phyloP scores from a whole-genome alignment of 2,888 invertebrate species.

The Bellardia bayeri region DNA sequence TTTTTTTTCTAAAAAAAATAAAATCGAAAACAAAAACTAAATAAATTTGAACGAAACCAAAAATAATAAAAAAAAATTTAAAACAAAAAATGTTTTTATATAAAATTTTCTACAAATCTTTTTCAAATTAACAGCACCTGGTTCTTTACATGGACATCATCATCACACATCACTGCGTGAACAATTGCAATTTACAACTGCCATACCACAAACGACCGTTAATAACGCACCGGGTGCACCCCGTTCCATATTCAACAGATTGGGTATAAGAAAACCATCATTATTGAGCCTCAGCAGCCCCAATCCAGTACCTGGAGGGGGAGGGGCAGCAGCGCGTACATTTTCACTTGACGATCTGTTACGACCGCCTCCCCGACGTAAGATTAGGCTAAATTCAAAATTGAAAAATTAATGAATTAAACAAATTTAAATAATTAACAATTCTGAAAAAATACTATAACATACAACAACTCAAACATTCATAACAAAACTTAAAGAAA shows the following conservation, averaged over 20 bases:
- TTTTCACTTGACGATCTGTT: slow-evolving; percentile 95
- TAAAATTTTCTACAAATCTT: slow-evolving; percentile 40
- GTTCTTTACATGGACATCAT: slow-evolving; percentile 81
- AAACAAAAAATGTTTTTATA: slow-evolving; percentile 37
- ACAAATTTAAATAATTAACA: slow-evolving; percentile 22
- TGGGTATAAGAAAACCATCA: slow-evolving; percentile 95
- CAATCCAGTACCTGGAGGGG: slow-evolving; percentile 82
- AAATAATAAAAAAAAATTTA: slow-evolving; percentile 9
- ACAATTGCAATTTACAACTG: slow-evolving; percentile 85
- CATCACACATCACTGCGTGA: slow-evolving; percentile 87
- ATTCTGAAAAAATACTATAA: slow-evolving; percentile 28
- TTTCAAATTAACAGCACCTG: slow-evolving; percentile 77
- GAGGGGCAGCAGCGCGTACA: slow-evolving; percentile 90
- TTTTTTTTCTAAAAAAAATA: slow-evolving; percentile 18
- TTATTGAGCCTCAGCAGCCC: slow-evolving; percentile 91
- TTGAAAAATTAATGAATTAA: slow-evolving; percentile 69
- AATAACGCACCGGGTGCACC: slow-evolving; percentile 86
- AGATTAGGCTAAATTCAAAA: slow-evolving; percentile 85
- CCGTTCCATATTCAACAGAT: slow-evolving; percentile 91
- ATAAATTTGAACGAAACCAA: slow-evolving; percentile 2
- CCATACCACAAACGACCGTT: slow-evolving; percentile 84
- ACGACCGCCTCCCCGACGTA: slow-evolving; percentile 93
- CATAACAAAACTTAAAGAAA: slow-evolving; percentile 34
- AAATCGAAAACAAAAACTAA: not conserved
- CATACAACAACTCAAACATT: slow-evolving; percentile 35